These are phyloP conservation scores for Ochropacha duplaris DNA, from an alignment of 2,888 invertebrate species.

Conservation along the genomic window DNA sequence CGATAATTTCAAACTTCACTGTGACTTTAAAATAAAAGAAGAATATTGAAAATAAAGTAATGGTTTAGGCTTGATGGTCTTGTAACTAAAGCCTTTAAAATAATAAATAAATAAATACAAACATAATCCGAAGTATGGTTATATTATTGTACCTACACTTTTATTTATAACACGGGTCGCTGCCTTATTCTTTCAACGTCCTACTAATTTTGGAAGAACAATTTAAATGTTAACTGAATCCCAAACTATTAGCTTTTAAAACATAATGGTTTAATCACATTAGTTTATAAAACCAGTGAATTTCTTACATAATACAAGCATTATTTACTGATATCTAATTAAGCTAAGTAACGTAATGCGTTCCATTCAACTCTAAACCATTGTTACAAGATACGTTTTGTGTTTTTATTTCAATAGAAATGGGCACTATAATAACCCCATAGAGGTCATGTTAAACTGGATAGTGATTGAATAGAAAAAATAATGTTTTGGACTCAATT, in stretches of 20 bases:
- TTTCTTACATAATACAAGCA: neutral
- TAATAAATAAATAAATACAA: too few species aligned
- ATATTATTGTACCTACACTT: too few species aligned
- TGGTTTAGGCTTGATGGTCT: too few species aligned
- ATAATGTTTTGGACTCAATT: neutral
- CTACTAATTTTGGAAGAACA: neutral
- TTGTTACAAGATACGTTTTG: neutral
- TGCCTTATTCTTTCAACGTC: neutral
- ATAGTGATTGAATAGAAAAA: neutral
- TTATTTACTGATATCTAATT: neutral
- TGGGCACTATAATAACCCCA: neutral
- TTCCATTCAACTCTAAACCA: neutral
- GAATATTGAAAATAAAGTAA: too few species aligned
- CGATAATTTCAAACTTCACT: too few species aligned
- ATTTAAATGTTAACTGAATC: neutral
- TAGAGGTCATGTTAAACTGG: neutral
- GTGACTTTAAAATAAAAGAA: too few species aligned
- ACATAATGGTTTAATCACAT: neutral
- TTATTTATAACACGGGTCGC: neutral
- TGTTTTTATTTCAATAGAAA: neutral
- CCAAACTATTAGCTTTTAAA: neutral
- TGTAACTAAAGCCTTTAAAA: too few species aligned
- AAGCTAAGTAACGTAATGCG: neutral
- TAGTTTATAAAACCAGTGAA: neutral
- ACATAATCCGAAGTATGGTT: too few species aligned